A percentile compares a stretch with the other conserved stretches of the same genome.
Evolutionary conservation across 2,888 invertebrate species (phyloP).

Genomic region (Lydus trimaculatus): DNA sequence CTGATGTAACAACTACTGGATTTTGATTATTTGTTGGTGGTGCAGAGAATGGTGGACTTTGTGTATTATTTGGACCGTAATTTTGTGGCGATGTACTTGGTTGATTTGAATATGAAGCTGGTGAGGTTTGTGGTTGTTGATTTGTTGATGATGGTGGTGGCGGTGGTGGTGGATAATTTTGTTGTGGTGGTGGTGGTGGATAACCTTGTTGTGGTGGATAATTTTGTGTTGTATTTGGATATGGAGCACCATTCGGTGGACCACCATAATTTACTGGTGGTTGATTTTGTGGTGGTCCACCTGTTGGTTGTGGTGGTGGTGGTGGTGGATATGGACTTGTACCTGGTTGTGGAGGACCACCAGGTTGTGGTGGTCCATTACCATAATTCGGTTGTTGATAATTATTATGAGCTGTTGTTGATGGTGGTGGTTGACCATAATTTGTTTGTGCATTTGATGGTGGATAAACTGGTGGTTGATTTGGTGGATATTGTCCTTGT

Average conservation of each 20-base stretch:
- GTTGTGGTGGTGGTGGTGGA: slow-evolving; percentile 62
- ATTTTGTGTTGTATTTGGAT: slow-evolving; percentile 50
- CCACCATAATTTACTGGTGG: slow-evolving; percentile 53
- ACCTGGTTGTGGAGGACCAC: slow-evolving; percentile 43
- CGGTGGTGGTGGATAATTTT: slow-evolving; percentile 68
- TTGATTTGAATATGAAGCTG: slow-evolving; percentile 51
- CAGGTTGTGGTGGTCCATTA: slow-evolving; percentile 58
- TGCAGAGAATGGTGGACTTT: slow-evolving; percentile 70
- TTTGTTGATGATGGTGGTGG: slow-evolving; percentile 39
- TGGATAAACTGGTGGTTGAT: slow-evolving; percentile 74
- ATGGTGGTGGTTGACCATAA: slow-evolving; percentile 70
- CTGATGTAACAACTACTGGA: slow-evolving; percentile 64
- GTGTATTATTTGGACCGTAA: slow-evolving; percentile 61
- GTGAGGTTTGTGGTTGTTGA: slow-evolving; percentile 52
- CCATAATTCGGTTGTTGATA: slow-evolving; percentile 64
- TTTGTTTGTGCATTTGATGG: slow-evolving; percentile 64
- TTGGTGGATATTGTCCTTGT: slow-evolving; percentile 70
- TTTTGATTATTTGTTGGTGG: slow-evolving; percentile 60
- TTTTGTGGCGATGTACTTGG: slow-evolving; percentile 52
- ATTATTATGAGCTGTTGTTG: slow-evolving; percentile 65
- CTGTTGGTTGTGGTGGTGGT: slow-evolving; percentile 47
- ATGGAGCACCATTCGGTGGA: slow-evolving; percentile 55
- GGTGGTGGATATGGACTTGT: slow-evolving; percentile 49
- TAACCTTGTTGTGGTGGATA: slow-evolving; percentile 63
- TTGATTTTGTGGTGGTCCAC: slow-evolving; percentile 47